Percentiles rank a stretch among this genome's conserved stretches.
These are phyloP conservation scores for Neosilurus mollespiculum DNA, from an alignment of 2,797 vertebrate genomes.

Conservation along the genomic window DNA sequence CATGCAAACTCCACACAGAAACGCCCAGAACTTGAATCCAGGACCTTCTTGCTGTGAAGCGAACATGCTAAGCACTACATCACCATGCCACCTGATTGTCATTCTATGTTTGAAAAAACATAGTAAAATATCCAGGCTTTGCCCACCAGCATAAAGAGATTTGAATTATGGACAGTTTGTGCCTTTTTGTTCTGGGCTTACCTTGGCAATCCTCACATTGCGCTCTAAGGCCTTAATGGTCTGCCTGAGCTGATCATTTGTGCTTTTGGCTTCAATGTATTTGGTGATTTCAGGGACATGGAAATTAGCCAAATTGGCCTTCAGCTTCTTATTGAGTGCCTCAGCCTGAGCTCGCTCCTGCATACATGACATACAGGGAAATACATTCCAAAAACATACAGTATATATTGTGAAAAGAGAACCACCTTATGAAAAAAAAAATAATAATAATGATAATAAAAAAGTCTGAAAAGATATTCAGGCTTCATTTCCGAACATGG, in stretches of 20 bases:
- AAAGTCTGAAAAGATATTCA: background rate
- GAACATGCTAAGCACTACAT: too few relatives aligned
- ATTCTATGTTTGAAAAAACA: background rate
- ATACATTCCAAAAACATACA: background rate
- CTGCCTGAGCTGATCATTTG: slow-evolving; percentile 64
- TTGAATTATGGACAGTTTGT: background rate
- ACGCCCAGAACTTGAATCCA: too few relatives aligned
- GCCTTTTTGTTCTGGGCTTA: slow-evolving; percentile 44
- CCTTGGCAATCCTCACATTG: slow-evolving; percentile 75
- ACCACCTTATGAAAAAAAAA: background rate
- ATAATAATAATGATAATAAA: too few relatives aligned
- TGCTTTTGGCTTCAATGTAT: slow-evolving; percentile 68
- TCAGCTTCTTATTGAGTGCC: slow-evolving; percentile 63
- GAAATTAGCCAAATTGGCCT: slow-evolving; percentile 65
- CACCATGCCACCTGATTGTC: too few relatives aligned
- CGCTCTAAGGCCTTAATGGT: slow-evolving; percentile 71
- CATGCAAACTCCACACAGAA: too few relatives aligned
- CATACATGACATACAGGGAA: background rate
- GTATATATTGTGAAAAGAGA: background rate
- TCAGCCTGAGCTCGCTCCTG: slow-evolving; percentile 73
- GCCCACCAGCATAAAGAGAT: background rate
- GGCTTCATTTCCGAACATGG: background rate
- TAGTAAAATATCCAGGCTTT: background rate
- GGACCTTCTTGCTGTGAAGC: too few relatives aligned
- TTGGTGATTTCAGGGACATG: slow-evolving; percentile 62